These are phyloP conservation scores for Oryzaephilus surinamensis DNA, from an alignment of 1,140 invertebrate species.

Conservation along the genomic window DNA sequence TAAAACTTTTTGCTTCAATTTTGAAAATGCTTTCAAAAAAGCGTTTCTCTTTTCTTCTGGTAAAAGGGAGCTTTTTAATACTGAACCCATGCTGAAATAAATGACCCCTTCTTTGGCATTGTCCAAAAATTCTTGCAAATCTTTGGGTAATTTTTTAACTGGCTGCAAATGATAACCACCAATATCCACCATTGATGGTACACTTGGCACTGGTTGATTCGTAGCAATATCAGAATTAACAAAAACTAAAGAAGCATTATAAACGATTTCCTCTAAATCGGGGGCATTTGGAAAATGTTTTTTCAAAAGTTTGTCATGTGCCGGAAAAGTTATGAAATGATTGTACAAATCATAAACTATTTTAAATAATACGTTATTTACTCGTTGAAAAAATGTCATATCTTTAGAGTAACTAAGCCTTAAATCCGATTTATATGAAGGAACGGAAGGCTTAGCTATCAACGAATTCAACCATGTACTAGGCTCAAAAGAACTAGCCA, in stretches of 20 bases:
- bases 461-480: not conserved
- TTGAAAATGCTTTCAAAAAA: too few relatives aligned
- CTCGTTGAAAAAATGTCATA: conserved; percentile 1
- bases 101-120: too few relatives aligned
- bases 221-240: conserved; percentile 12
- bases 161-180: conserved; percentile 29
- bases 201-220: conserved; percentile 30
- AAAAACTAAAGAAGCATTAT: conserved; percentile 9
- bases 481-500: not conserved
- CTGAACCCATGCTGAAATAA: conserved; percentile 45
- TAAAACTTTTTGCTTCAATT: conserved; percentile 35
- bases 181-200: conserved; percentile 38
- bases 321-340: not conserved
- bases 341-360: not conserved
- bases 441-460: not conserved
- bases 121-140: conserved; percentile 38
- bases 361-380: not conserved
- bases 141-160: conserved; percentile 17
- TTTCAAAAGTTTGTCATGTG: conserved; percentile 1
- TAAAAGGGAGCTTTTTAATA: conserved; percentile 38
- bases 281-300: conserved; percentile 1
- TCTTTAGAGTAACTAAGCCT: not conserved
- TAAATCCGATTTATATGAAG: not conserved
- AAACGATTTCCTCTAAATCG: conserved; percentile 10
- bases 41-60: too few relatives aligned